phyloP scores from a whole-genome alignment of 2,888 invertebrate genomes.

The Morpho helenor region DNA sequence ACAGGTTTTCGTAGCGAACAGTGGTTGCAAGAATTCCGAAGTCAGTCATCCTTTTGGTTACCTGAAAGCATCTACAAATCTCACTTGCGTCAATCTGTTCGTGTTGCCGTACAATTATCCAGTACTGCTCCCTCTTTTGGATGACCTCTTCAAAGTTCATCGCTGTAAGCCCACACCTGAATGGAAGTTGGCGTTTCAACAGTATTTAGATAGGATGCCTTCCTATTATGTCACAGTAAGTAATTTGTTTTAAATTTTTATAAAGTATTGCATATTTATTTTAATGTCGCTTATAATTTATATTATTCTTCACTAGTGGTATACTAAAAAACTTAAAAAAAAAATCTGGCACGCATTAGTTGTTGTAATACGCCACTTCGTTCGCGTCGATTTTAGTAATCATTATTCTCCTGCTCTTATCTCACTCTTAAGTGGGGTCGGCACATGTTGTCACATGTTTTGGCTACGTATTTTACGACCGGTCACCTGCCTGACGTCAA shows the following conservation, averaged over 20 bases:
- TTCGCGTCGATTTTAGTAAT: too few relatives aligned
- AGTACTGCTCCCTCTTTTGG: conserved; percentile 92
- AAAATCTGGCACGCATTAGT: too few relatives aligned
- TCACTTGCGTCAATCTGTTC: conserved; percentile 96
- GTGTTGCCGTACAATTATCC: conserved; percentile 99
- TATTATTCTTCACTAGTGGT: too few relatives aligned
- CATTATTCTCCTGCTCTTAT: too few relatives aligned
- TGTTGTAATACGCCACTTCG: too few relatives aligned
- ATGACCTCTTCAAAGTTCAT: conserved; percentile 95
- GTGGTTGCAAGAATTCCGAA: conserved; percentile 89
- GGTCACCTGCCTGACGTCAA: too few relatives aligned
- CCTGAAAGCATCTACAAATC: conserved; percentile 95
- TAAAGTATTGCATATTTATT: neutral
- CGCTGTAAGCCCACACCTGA: conserved; percentile 94
- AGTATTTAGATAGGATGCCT: conserved; percentile 97
- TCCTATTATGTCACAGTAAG: conserved; percentile 92
- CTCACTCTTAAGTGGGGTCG: too few relatives aligned
- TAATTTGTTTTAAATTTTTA: neutral
- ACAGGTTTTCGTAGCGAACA: conserved; percentile 93
- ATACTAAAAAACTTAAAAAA: too few relatives aligned
- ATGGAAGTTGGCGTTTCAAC: conserved; percentile 95
- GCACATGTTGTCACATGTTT: too few relatives aligned
- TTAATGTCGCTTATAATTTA: neutral
- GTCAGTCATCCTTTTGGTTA: conserved; percentile 98
- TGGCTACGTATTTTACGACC: too few relatives aligned